Base-by-base conservation (phyloP, 2,888 invertebrate genomes). In the Cataglyphis albicans region DNA sequence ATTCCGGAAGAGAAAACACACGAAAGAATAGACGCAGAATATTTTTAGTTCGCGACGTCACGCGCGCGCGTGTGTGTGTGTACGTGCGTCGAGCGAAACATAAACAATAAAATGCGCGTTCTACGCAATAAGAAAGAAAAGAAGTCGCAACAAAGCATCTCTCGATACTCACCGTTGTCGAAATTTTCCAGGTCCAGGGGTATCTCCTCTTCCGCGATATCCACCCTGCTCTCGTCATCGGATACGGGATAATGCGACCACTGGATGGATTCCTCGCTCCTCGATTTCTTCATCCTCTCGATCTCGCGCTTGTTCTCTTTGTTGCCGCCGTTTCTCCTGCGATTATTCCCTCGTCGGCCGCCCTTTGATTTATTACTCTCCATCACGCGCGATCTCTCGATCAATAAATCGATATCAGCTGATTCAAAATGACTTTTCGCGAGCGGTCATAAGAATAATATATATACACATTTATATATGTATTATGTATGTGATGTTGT, bases 321-420 rank as follows among this genome's bases (percentile, higher is more conserved):
- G 32, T 32, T 72, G 25, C 21, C 18, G 21, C 44, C 25, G 18
- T 25, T 32, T 35, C 32, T 72, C 9, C 35, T 59, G 0, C 78
- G 78, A 7, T n/a, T 57, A 12, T 18, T 74, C 1, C 48, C 57
- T 12, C 59, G 59, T 12, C 57, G 78, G 9, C 6, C 12, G 25
- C 59, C 78, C 18, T 7, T 41, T 4, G 41, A 35, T 4, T 78
- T 78, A 18, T 41, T 10, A 12, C 15, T 32, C 10, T 78, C 57
- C 78, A 78, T 78, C 15, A 1, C 18, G n/a, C 29, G 10, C 35
- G 15, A 9, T 59, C 18, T 48, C 18, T 9, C 76, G 29, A 67
- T 76, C 52, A 21, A 67, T 35, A 76, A 48, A 55, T 65, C 72
- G 21, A 78, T 41, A 57, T 57, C 72, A 57, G 29, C 73, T 78